Evolutionary conservation across 2,888 invertebrate genomes (phyloP).

Genomic region (Lycia hirtaria): DNA sequence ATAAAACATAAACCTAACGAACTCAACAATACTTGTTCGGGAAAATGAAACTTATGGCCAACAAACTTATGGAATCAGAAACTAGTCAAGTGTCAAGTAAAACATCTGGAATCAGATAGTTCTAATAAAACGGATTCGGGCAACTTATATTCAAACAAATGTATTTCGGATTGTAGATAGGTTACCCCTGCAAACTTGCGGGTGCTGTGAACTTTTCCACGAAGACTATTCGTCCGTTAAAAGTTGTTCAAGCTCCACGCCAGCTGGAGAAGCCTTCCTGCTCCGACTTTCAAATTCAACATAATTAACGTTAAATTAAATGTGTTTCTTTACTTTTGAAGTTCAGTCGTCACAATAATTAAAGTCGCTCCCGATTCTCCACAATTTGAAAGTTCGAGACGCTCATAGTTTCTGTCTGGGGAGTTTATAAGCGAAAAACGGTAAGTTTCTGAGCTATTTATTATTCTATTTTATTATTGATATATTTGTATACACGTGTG

Average conservation of each 20-base stretch:
- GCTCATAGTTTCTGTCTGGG: slow-evolving; percentile 45
- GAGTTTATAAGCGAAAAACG: slow-evolving; percentile 47
- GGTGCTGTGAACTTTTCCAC: slow-evolving; percentile 41
- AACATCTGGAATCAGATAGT: no score
- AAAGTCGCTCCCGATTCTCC: slow-evolving; percentile 48
- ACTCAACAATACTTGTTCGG: no score
- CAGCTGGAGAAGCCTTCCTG: slow-evolving; percentile 32
- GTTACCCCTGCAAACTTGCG: slow-evolving; percentile 56
- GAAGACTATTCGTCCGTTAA: slow-evolving; percentile 45
- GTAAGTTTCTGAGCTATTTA: slow-evolving; percentile 42
- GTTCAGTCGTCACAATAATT: slow-evolving; percentile 39
- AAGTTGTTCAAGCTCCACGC: slow-evolving; percentile 46
- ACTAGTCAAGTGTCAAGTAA: no score
- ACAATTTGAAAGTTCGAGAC: slow-evolving; percentile 62
- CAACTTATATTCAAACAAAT: no score
- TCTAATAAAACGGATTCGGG: no score
- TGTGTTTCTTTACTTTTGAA: slow-evolving; percentile 27
- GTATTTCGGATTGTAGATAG: no score
- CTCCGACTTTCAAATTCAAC: slow-evolving; percentile 30
- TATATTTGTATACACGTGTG: no score
- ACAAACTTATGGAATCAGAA: no score
- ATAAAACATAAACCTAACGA: no score
- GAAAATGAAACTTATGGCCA: no score
- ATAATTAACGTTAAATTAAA: slow-evolving; percentile 27
- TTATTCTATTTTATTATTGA: not conserved